Evolutionary conservation across 2,888 invertebrate genomes (phyloP).

Genomic region (Yponomeuta sedellus): DNA sequence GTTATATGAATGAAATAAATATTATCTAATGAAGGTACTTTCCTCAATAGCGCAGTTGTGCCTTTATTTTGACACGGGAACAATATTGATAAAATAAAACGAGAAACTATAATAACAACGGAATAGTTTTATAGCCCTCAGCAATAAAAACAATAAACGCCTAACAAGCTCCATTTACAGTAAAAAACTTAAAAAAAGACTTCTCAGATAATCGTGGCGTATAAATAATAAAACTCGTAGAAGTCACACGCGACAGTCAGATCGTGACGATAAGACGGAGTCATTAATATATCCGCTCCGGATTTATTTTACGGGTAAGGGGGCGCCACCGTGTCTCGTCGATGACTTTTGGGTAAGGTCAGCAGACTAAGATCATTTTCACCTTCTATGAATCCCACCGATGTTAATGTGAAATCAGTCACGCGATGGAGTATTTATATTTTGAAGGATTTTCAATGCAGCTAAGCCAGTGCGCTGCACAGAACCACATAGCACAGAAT

Average conservation of each 20-base stretch:
- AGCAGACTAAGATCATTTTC: not conserved
- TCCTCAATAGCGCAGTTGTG: too few relatives aligned
- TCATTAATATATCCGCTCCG: constrained; percentile 69
- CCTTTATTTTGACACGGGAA: too few relatives aligned
- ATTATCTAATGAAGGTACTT: too few relatives aligned
- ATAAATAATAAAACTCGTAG: constrained; percentile 72
- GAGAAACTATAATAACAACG: not conserved
- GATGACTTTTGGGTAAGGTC: not conserved
- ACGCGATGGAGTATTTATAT: too few relatives aligned
- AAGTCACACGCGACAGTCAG: constrained; percentile 42
- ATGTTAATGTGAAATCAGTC: too few relatives aligned
- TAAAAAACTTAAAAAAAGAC: constrained; percentile 34
- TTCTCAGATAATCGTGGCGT: constrained; percentile 44
- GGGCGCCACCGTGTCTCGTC: constrained; percentile 64
- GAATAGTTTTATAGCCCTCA: not conserved
- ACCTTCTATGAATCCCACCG: too few relatives aligned
- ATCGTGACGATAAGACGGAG: constrained; percentile 61
- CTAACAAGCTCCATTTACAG: constrained; percentile 29
- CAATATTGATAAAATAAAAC: too few relatives aligned
- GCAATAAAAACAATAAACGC: constrained; percentile 26
- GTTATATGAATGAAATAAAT: too few relatives aligned
- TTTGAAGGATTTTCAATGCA: too few relatives aligned
- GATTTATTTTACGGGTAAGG: constrained; percentile 53
- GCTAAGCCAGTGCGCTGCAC: too few relatives aligned
- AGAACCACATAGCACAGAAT: too few relatives aligned